These are phyloP conservation scores for Epinephelus coioides DNA, from an alignment of 2,797 vertebrate species.

Conservation along the genomic window DNA sequence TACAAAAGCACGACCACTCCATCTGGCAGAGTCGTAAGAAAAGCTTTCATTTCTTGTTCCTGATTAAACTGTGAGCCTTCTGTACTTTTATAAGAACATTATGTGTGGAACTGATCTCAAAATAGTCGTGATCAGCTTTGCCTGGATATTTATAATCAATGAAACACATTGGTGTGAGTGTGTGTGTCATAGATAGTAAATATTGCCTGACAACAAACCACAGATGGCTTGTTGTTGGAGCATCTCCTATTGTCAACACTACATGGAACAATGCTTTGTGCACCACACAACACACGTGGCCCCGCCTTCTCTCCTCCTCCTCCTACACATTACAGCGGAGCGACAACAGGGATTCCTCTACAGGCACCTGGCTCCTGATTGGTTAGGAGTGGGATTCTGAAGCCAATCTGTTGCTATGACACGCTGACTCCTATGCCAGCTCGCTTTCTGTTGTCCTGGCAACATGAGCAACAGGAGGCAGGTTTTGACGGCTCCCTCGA, in stretches of 20 bases:
- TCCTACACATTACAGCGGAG: constrained; percentile 52
- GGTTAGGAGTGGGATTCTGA: constrained; percentile 63
- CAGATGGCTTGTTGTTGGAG: constrained; percentile 20
- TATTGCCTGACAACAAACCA: constrained; percentile 25
- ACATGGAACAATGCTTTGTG: constrained; percentile 62
- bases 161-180: too few relatives aligned
- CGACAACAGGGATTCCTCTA: constrained; percentile 70
- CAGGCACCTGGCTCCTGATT: constrained; percentile 65
- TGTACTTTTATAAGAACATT: neutral
- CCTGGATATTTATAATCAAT: neutral
- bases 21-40: neutral
- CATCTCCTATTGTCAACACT: constrained; percentile 14
- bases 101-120: neutral
- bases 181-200: constrained; percentile 3
- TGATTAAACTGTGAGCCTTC: neutral
- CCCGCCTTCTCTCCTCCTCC: constrained; percentile 42
- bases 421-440: constrained; percentile 62
- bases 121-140: neutral
- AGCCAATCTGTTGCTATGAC: constrained; percentile 83
- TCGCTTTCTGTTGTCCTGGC: constrained; percentile 81
- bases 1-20: neutral
- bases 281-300: constrained; percentile 47
- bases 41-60: neutral
- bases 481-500: constrained; percentile 63
- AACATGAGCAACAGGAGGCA: constrained; percentile 76